Base-by-base conservation (phyloP, 2,113 vertebrate species). In the Hystrix brachyura region DNA sequence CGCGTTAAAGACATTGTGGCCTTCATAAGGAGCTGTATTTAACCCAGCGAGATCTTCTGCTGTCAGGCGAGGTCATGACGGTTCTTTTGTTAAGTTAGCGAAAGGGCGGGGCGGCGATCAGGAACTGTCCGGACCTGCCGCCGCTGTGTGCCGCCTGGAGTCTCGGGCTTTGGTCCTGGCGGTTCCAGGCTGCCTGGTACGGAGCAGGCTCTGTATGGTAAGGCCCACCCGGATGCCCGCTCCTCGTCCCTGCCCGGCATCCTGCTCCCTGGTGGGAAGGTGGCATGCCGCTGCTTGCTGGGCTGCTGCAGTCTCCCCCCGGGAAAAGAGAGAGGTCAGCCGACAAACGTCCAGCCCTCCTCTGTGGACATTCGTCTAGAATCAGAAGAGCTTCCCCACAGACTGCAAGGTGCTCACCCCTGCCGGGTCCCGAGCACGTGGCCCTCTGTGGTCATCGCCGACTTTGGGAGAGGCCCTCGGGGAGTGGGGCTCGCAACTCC, bases 11-110 rank as follows among this genome's bases (percentile, higher is more conserved):
- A 93, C 83, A 80, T 62, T 95, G 32, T 74, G 91, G 65, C 90
- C 62, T 97, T 96, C 67, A 83, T 88, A 82, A 91, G 92, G 93
- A 67, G 93, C 32, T 87, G 10, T 65, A 53, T 97, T 98, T 97
- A 96, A 79, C 96, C 92, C 94, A 32, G 59, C 80, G 25, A 71
- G 96, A 81, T 78, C 55, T 72, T 79, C 80, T 96, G 72, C 51
- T 94, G 34, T 80, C 46, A 91, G 89, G 29, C 43, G n/a, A 34
- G 7, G 1, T 81, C 64, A 23, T 97, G 71, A 74, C 27, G 34
- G 23, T 79, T 64, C 72, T 93, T 90, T 89, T 25, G 93, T 86
- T 86, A 98, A 80, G 69, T 94, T 95, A 94, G 97, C 59, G 2
- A 62, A 92, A 95, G 57, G 87, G 59, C 25, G 21, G 46, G 76